These are phyloP conservation scores for Pomatorhinus ruficollis DNA, from an alignment of 2,113 vertebrate species.

Conservation along the genomic window DNA sequence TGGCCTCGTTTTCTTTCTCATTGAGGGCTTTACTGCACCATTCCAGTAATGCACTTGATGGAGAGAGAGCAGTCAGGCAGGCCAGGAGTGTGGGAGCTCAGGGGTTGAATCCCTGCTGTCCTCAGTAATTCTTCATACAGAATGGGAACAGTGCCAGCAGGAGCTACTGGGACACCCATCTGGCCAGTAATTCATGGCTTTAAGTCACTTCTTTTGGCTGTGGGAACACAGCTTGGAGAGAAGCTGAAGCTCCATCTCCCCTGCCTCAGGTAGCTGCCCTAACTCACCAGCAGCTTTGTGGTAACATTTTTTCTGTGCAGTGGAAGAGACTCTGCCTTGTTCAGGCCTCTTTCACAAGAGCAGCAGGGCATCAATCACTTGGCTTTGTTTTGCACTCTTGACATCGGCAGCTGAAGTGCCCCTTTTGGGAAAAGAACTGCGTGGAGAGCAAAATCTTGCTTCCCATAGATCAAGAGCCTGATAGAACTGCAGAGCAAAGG, in stretches of 20 bases:
- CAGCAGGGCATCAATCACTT: background rate
- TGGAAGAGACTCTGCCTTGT: background rate
- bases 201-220: background rate
- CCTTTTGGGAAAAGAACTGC: background rate
- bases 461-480: background rate
- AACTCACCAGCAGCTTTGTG: background rate
- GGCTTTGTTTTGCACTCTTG: conserved; percentile 5
- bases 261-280: background rate
- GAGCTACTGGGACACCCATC: background rate
- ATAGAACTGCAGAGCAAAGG: background rate
- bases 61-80: background rate
- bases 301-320: background rate
- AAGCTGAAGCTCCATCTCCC: background rate
- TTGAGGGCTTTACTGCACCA: background rate
- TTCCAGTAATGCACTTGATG: background rate
- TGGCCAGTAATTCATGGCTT: background rate
- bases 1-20: background rate
- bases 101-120: background rate
- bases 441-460: background rate
- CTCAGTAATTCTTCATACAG: background rate
- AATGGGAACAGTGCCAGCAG: background rate
- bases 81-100: background rate
- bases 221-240: background rate
- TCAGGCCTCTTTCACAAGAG: background rate
- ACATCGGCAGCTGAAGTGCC: conserved; percentile 9